Conservation (phyloP, 2,113 vertebrate species). For the Scophthalmus maximus region DNA sequence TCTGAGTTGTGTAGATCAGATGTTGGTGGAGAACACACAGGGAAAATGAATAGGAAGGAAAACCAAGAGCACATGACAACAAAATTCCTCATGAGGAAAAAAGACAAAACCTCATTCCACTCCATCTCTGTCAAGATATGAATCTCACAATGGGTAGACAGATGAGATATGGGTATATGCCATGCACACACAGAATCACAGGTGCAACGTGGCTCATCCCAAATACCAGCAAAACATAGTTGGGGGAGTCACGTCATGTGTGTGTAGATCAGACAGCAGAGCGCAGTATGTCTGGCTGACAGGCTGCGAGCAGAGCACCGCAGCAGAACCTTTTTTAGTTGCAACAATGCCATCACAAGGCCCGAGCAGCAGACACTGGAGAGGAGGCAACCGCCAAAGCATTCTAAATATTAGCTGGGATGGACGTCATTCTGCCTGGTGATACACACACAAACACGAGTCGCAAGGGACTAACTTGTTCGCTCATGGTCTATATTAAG, state of each 20-base stretch:
- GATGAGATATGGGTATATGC: slow-evolving; percentile 33
- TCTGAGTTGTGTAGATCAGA: slow-evolving; percentile 26
- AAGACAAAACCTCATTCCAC: slow-evolving; percentile 20
- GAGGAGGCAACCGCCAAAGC: slow-evolving; percentile 60
- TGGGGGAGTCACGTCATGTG: slow-evolving; percentile 6
- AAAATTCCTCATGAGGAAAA: slow-evolving; percentile 29
- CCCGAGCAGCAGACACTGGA: slow-evolving; percentile 50
- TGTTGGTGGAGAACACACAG: slow-evolving; percentile 18
- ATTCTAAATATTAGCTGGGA: slow-evolving; percentile 71
- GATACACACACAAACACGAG: slow-evolving; percentile 56
- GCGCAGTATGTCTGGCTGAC: slow-evolving; percentile 46
- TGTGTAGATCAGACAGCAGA: slow-evolving; percentile 30
- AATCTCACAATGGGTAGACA: slow-evolving; percentile 30
- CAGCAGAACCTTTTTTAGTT: slow-evolving; percentile 69
- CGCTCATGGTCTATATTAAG: slow-evolving; percentile 71
- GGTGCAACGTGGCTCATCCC: slow-evolving; percentile 40
- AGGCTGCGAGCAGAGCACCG: slow-evolving; percentile 27
- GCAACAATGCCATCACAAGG: slow-evolving; percentile 70
- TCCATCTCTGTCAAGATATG: slow-evolving; percentile 18
- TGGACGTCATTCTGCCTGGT: slow-evolving; percentile 68
- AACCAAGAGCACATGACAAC: slow-evolving; percentile 48
- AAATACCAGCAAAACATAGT: slow-evolving; percentile 40
- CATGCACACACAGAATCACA: slow-evolving; percentile 14
- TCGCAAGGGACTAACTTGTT: slow-evolving; percentile 46
- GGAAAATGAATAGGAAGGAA: slow-evolving; percentile 23